Conservation (phyloP, 2,797 vertebrate genomes). For the Helicolenus hilgendorfi region DNA sequence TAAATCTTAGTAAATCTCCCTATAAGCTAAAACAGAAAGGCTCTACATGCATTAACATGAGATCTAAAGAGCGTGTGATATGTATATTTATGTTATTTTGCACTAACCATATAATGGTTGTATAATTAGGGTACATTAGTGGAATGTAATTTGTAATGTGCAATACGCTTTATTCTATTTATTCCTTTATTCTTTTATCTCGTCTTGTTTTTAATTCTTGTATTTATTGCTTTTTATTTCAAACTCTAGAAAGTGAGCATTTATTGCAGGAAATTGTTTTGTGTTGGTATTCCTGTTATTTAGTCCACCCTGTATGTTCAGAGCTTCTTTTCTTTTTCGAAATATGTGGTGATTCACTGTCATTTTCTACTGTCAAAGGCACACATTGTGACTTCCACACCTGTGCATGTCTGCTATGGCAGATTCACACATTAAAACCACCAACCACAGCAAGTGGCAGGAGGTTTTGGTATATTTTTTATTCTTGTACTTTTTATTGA, state of each 20-base stretch:
- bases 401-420: neutral
- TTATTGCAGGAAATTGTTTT: neutral
- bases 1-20: neutral
- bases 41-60: neutral
- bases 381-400: neutral
- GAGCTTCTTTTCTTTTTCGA: neutral
- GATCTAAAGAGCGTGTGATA: no score
- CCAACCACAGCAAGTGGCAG: constrained; percentile 46
- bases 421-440: constrained; percentile 24
- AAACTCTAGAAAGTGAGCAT: neutral
- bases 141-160: no score
- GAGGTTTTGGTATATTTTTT: constrained; percentile 32
- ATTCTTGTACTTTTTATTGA: no score
- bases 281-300: neutral
- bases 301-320: neutral
- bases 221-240: no score
- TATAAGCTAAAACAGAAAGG: constrained; percentile 35
- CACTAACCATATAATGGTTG: no score
- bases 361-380: neutral
- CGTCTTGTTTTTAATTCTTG: no score
- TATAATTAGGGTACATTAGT: no score
- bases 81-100: no score
- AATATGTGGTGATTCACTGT: neutral
- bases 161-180: no score
- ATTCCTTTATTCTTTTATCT: no score